Evolutionary conservation across 2,888 invertebrate species (phyloP), one percentile per base, ranked within the genome.

Genomic region (Netelia inedita): DNA sequence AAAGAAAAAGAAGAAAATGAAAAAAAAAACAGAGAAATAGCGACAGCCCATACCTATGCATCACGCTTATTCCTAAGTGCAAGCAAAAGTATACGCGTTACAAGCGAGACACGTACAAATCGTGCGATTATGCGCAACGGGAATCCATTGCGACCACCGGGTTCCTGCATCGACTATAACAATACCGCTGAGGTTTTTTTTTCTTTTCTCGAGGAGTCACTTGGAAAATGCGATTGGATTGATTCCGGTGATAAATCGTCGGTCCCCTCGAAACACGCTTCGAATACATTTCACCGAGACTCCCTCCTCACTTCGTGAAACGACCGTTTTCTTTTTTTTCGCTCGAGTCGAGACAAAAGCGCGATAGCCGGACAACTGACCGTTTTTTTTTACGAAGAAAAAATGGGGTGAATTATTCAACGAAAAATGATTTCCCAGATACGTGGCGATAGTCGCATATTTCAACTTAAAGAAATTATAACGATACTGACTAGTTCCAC

Each of bases 181-280:
- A 46, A 9, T 61, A 41, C 53, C 43, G 65, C 55, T 43, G 66
- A n/a, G 19, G 23, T 78, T 28, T 23, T 35, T 59, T 78, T 68
- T 84, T 59, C 63, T 73, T 69, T 57, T 23, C 71, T 74, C 82
- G 53, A 35, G 41, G 82, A 79, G 61, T 61, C 86, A 86, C 85
- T 79, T 82, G 83, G 87, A 86, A 88, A 89, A 90, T 89, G 89
- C 86, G 89, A 92, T 90, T 90, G 89, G 89, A 92, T 91, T 90
- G 91, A 91, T 91, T 89, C 85, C 82, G 85, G 89, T 89, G 88
- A 91, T 90, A 89, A 91, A 91, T 92, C 85, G 86, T 85, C 68
- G 71, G 73, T 81, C 57, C 80, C 71, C 78, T 73, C 55, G 43
- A 75, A 86, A 82, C 78, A 80, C 61, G 80, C 66, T 59, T 78